Percentiles rank a stretch among this genome's conserved stretches.
Conservation (phyloP, 2,113 vertebrate species). For the Dromas ardeola region DNA sequence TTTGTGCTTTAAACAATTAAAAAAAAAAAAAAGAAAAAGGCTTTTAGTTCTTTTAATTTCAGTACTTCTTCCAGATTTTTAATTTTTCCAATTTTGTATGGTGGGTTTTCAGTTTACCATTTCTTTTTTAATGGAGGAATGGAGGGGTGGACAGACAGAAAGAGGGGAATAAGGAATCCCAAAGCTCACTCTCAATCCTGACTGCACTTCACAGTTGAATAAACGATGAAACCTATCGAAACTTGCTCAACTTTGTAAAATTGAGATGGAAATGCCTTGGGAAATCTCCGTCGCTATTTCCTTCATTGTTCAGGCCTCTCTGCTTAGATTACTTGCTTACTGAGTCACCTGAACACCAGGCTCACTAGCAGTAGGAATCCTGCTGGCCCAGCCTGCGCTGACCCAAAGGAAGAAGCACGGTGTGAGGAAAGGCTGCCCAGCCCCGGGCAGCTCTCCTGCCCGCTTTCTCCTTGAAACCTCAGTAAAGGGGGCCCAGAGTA, state of each 20-base stretch:
- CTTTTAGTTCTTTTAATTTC: neutral
- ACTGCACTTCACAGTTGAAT: neutral
- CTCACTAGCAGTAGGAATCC: neutral
- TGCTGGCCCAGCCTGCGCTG: rapidly evolving
- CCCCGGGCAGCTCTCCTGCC: neutral
- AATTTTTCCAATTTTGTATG: neutral
- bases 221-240: neutral
- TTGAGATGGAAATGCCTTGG: neutral
- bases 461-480: neutral
- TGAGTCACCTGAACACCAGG: neutral
- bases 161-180: neutral
- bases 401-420: rapidly evolving
- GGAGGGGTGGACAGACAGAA: rapidly evolving
- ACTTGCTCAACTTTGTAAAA: neutral
- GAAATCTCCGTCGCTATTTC: neutral
- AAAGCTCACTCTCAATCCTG: neutral
- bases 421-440: neutral
- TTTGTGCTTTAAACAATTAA: neutral
- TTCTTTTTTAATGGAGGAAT: neutral
- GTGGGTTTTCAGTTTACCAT: neutral
- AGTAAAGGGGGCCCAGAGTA: neutral
- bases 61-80: neutral
- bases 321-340: neutral
- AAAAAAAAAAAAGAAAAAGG: neutral
- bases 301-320: neutral